Percentiles rank a stretch among this genome's conserved stretches.
Conservation (phyloP, 2,888 invertebrate genomes). For the Spilosoma lubricipeda region DNA sequence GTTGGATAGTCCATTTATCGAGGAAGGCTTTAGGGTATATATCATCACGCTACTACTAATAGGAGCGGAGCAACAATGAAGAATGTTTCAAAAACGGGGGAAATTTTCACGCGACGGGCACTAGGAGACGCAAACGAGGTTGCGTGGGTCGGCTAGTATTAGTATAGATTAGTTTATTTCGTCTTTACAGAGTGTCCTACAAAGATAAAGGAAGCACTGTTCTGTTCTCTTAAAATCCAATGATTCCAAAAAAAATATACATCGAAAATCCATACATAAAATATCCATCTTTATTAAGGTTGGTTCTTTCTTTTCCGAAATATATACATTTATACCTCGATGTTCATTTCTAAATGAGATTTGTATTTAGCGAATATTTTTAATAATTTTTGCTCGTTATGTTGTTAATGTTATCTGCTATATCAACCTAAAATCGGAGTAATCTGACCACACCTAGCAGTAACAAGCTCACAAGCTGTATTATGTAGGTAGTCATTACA, state of each 20-base stretch:
- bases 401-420: not conserved
- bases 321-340: not conserved
- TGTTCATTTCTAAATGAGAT: not conserved
- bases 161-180: too few relatives aligned
- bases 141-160: too few relatives aligned
- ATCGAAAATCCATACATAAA: not conserved
- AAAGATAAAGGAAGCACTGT: not conserved
- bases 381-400: not conserved
- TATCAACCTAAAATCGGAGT: not conserved
- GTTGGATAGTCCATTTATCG: too few relatives aligned
- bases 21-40: too few relatives aligned
- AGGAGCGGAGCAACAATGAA: too few relatives aligned
- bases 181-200: not conserved
- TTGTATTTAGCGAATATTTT: not conserved
- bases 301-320: not conserved
- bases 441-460: not conserved
- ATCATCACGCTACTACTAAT: too few relatives aligned
- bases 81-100: too few relatives aligned
- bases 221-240: too few relatives aligned
- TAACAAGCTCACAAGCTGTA: conserved; percentile 1
- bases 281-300: not conserved
- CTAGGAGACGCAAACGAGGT: too few relatives aligned
- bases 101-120: too few relatives aligned
- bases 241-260: too few relatives aligned
- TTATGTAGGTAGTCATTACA: conserved; percentile 3